These are phyloP conservation scores for Hiodon alosoides DNA, from an alignment of 2,113 vertebrate genomes.

Conservation along the genomic window DNA sequence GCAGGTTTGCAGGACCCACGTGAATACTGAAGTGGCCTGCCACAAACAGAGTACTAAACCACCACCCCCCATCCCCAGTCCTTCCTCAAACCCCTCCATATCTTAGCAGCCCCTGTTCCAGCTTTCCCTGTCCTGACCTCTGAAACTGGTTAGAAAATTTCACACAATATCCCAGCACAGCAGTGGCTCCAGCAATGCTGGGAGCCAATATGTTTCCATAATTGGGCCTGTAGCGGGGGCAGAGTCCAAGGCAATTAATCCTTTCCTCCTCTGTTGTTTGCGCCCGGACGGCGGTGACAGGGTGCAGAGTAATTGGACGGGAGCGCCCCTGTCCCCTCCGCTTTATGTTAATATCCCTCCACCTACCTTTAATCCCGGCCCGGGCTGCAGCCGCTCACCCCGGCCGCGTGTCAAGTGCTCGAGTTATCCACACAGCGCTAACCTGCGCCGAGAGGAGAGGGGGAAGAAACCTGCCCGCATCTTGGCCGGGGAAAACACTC, in stretches of 20 bases:
- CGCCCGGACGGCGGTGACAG: constrained; percentile 86
- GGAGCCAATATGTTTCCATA: constrained; percentile 98
- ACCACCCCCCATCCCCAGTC: constrained; percentile 16
- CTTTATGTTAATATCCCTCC: constrained; percentile 98
- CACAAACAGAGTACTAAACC: constrained; percentile 14
- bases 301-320: constrained; percentile 96
- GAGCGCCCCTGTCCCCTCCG: constrained; percentile 86
- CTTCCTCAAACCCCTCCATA: background rate
- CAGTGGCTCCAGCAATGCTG: constrained; percentile 88
- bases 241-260: constrained; percentile 99
- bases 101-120: constrained; percentile 44
- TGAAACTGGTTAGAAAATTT: constrained; percentile 88
- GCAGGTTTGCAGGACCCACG: constrained; percentile 11
- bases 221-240: constrained; percentile 95
- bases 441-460: constrained; percentile 47
- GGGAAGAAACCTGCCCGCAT: constrained; percentile 4
- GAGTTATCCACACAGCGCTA: constrained; percentile 39
- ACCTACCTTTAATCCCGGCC: constrained; percentile 84
- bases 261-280: constrained; percentile 94
- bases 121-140: constrained; percentile 75
- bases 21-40: constrained; percentile 13
- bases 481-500: background rate
- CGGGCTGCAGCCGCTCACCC: constrained; percentile 50
- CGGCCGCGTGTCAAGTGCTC: constrained; percentile 35
- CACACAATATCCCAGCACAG: constrained; percentile 99